A percentile compares a stretch with the other conserved stretches of the same genome.
phyloP scores from a whole-genome alignment of 2,113 vertebrate species.

The Cervus canadensis region DNA sequence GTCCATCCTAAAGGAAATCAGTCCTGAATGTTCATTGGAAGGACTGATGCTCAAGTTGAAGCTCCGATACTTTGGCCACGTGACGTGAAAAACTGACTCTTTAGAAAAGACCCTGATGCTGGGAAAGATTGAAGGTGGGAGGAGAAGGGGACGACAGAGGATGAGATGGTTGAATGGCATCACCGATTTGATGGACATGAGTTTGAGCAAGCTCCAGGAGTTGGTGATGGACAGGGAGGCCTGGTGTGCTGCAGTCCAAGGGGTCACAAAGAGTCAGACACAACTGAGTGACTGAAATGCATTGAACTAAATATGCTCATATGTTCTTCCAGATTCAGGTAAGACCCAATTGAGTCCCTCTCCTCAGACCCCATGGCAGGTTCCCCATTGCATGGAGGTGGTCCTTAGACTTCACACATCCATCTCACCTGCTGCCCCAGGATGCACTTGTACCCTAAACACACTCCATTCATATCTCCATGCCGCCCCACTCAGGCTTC shows the following conservation, averaged over 20 bases:
- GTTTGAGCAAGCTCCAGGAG: neutral
- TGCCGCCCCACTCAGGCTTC: neutral
- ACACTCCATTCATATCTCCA: rapidly evolving
- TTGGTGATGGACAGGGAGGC: neutral
- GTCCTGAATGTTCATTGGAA: neutral
- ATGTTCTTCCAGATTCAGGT: neutral
- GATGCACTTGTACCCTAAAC: neutral
- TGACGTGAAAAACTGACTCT: neutral
- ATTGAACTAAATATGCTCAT: neutral
- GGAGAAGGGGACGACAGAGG: neutral
- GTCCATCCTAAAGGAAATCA: neutral
- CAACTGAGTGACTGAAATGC: neutral
- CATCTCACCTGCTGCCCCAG: neutral
- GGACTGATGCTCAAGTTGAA: neutral
- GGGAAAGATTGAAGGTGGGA: neutral
- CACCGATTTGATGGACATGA: neutral
- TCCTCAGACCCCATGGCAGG: neutral
- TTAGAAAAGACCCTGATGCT: neutral
- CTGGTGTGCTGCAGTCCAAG: neutral
- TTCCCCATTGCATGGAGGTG: neutral
- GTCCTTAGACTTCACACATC: neutral
- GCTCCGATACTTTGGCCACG: neutral
- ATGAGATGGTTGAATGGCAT: neutral
- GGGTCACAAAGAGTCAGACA: neutral
- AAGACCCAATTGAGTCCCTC: neutral